Conservation (phyloP, 2,113 vertebrate genomes). For the Siphamia tubifer region DNA sequence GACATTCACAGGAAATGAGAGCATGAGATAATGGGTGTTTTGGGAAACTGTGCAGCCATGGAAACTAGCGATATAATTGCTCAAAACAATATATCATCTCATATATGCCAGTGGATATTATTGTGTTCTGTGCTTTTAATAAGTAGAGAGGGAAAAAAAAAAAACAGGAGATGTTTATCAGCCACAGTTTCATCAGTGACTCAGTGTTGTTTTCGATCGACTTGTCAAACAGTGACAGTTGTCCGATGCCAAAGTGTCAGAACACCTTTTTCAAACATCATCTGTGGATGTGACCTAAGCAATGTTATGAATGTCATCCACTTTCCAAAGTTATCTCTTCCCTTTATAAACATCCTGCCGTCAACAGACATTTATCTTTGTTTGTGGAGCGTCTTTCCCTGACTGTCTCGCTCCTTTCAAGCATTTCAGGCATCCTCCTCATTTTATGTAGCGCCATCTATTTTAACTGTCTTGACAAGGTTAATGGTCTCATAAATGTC, state of each 20-base stretch:
- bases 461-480: constrained; percentile 53
- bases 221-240: neutral
- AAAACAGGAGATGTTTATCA: neutral
- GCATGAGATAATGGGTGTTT: constrained; percentile 31
- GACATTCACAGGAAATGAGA: constrained; percentile 28
- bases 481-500: constrained; percentile 59
- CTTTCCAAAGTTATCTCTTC: constrained; percentile 19
- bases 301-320: constrained; percentile 26
- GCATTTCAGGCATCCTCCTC: constrained; percentile 29
- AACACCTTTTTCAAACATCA: neutral
- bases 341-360: constrained; percentile 27
- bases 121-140: constrained; percentile 5
- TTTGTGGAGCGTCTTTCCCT: constrained; percentile 22
- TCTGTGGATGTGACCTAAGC: neutral
- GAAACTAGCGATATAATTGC: constrained; percentile 18
- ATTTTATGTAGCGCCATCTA: constrained; percentile 39
- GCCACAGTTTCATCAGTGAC: neutral
- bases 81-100: constrained; percentile 7
- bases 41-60: constrained; percentile 10
- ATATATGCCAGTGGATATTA: neutral
- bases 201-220: neutral
- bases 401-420: constrained; percentile 9
- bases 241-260: neutral
- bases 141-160: neutral
- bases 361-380: constrained; percentile 36